Base-by-base conservation (phyloP, 2,113 vertebrate genomes). In the Lepus americanus region DNA sequence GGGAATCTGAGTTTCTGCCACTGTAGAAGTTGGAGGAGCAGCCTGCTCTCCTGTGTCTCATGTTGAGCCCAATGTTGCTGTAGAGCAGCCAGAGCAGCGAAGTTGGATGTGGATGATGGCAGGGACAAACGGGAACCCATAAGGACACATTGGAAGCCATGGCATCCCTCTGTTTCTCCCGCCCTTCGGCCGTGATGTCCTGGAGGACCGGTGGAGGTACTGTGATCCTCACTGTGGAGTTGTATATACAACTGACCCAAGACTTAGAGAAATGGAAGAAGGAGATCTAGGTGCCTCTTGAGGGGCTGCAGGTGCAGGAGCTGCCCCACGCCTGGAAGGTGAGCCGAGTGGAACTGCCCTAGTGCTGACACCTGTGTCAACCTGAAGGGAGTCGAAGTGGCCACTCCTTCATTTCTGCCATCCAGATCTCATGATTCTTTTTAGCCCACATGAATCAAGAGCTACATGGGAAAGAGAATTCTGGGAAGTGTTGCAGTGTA, bases 311-410 rank as follows among this genome's bases (percentile, higher is more conserved):
- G 55, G 23, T 29, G 5, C 39, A 22, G 39, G 12, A 61, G 31
- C 9, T 25, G 19, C 19, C 13, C 31, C 51, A 16, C 0, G 2
- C 33, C 70, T 90, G 36, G 44, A 84, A 49, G 33, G 11, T 16
- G 44, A 13, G 19, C 16, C 51, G 69, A 9, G 27, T 20, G 20
- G 31, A 59, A 36, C 7, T 19, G 53, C 49, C 23, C 2, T 10
- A 3, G 23, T 36, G 55, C 19, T 25, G 27, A 6, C 3, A 3
- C 9, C 3, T 4, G 6, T 31, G 29, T 9, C 3, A 10, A 49
- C 20, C 27, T 77, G 69, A 11, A 20, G 72, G 59, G 44, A 80
- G 16, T 49, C 39, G 44, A 73, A 61, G 20, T 0, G 5, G n/a
- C 3, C 44, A 20, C 6, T 33, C 29, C 19, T 36, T 69, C 73